Evolutionary conservation across 2,113 vertebrate species (phyloP).

Genomic region (Plotosus lineatus): DNA sequence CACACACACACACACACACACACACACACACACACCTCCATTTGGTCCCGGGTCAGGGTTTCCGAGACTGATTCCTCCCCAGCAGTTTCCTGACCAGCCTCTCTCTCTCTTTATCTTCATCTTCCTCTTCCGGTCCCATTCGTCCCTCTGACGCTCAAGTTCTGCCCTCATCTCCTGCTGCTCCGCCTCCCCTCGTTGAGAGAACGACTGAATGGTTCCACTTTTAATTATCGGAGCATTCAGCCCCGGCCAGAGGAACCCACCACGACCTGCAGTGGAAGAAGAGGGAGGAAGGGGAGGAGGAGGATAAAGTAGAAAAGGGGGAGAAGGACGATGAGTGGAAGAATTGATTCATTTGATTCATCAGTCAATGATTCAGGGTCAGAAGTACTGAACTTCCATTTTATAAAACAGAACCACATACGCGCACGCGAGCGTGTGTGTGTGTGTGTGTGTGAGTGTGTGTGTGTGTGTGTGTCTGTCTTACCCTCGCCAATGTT

Average conservation of each 20-base stretch:
- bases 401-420: not conserved
- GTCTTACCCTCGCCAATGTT: slow-evolving; percentile 84
- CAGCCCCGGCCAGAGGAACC: slow-evolving; percentile 93
- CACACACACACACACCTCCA: slow-evolving; percentile 79
- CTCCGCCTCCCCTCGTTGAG: slow-evolving; percentile 74
- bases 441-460: not conserved
- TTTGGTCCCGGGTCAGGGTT: slow-evolving; percentile 86
- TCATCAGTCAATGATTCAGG: not conserved
- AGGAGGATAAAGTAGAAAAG: not conserved
- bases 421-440: not conserved
- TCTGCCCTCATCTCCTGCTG: slow-evolving; percentile 75
- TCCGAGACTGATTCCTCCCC: slow-evolving; percentile 87
- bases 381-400: not conserved
- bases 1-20: not conserved
- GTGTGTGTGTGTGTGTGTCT: not conserved
- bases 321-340: not conserved
- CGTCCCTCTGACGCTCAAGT: slow-evolving; percentile 77
- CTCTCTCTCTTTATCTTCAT: slow-evolving; percentile 82
- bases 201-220: slow-evolving; percentile 70
- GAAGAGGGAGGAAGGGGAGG: not conserved
- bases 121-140: slow-evolving; percentile 81
- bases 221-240: slow-evolving; percentile 77
- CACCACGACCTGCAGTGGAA: slow-evolving; percentile 76
- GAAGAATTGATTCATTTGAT: not conserved
- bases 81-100: slow-evolving; percentile 88